Conservation (phyloP, 2,888 invertebrate species). For the Artemia sinica region DNA sequence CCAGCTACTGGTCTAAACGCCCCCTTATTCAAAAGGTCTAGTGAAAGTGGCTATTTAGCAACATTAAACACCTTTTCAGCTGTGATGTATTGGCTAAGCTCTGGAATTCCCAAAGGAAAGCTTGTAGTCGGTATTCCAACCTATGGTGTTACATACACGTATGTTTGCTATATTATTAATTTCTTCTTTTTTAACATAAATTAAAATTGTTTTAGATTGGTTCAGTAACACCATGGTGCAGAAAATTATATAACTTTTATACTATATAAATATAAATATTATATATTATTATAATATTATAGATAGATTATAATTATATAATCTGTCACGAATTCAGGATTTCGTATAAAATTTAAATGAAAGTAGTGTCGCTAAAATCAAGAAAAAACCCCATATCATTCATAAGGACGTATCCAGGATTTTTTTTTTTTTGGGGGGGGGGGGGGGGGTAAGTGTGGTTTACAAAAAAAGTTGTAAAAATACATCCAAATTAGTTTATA, state of each 20-base stretch:
- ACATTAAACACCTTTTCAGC: slow-evolving; percentile 67
- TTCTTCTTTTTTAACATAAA: background rate
- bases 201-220: background rate
- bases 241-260: too few relatives aligned
- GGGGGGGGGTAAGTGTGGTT: too few relatives aligned
- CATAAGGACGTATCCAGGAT: too few relatives aligned
- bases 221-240: background rate
- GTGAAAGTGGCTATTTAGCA: slow-evolving; percentile 45
- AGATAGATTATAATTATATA: too few relatives aligned
- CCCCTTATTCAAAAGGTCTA: slow-evolving; percentile 46
- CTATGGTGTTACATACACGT: slow-evolving; percentile 63
- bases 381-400: too few relatives aligned
- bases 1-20: slow-evolving; percentile 73
- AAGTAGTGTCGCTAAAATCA: too few relatives aligned
- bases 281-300: too few relatives aligned
- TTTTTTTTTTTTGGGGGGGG: too few relatives aligned
- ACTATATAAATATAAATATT: too few relatives aligned
- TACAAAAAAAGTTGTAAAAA: too few relatives aligned
- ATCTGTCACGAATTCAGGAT: background rate
- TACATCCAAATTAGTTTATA: too few relatives aligned
- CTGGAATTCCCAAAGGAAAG: slow-evolving; percentile 57
- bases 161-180: slow-evolving; percentile 26
- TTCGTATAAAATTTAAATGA: too few relatives aligned
- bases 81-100: slow-evolving; percentile 51
- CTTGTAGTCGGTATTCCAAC: slow-evolving; percentile 70